These are phyloP conservation scores for Himalopsyche phryganea DNA, from an alignment of 1,140 invertebrate species.

Conservation along the genomic window DNA sequence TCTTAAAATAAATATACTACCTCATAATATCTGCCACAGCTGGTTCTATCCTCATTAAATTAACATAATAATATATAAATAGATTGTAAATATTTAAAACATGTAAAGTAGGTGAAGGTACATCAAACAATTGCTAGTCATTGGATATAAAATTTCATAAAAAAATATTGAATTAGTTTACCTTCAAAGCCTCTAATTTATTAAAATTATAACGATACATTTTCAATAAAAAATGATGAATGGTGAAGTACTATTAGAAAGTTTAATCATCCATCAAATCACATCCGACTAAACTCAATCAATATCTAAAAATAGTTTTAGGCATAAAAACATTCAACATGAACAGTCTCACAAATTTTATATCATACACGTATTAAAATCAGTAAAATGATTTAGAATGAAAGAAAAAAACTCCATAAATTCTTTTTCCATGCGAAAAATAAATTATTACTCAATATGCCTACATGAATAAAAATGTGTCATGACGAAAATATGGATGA, in stretches of 20 bases:
- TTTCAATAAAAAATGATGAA: constrained; percentile 1
- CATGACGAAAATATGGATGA: constrained; percentile 16
- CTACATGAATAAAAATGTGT: constrained; percentile 26
- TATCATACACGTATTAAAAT: background rate
- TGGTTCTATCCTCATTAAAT: no score
- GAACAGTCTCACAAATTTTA: constrained; percentile 20
- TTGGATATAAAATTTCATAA: background rate
- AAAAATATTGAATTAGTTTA: background rate
- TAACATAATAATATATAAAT: no score
- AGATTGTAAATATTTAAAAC: no score
- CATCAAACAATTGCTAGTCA: background rate
- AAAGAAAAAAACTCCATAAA: background rate
- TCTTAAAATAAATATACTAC: no score
- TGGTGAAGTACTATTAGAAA: background rate
- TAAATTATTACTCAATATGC: constrained; percentile 30
- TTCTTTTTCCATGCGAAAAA: constrained; percentile 15
- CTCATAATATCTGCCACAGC: no score
- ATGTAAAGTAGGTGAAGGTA: no score
- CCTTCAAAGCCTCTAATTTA: constrained; percentile 2
- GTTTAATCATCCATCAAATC: no score
- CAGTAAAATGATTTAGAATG: background rate
- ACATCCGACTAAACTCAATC: no score
- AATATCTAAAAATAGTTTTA: background rate
- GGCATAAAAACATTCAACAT: constrained; percentile 15
- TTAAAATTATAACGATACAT: background rate